A percentile compares a stretch with the other conserved stretches of the same genome.
Conservation (phyloP, 2,797 vertebrate species). For the Prionace glauca region DNA sequence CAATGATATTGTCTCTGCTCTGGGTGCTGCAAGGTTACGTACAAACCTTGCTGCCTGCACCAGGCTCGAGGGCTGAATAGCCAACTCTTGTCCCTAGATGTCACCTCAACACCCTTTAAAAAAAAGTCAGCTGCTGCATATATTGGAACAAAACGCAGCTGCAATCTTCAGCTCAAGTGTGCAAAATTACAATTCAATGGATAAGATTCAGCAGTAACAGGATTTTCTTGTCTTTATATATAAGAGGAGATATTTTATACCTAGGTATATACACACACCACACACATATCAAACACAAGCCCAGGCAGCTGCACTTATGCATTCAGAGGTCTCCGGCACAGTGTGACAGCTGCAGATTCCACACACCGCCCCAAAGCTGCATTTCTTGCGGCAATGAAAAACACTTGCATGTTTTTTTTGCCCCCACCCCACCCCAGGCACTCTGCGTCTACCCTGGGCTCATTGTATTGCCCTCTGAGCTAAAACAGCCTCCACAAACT, state of each 20-base stretch:
- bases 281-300: not conserved
- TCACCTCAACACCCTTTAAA: too few relatives aligned
- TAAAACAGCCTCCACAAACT: not conserved
- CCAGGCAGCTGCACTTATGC: conserved; percentile 2
- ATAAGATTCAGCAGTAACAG: not conserved
- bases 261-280: not conserved
- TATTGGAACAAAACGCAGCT: not conserved
- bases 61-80: not conserved
- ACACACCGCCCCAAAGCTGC: not conserved
- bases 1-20: not conserved
- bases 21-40: not conserved
- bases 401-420: not conserved
- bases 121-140: not conserved
- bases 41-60: not conserved
- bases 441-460: not conserved
- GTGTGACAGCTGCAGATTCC: conserved; percentile 13
- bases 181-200: not conserved
- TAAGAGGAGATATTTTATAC: not conserved
- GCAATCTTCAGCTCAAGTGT: not conserved
- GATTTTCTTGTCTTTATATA: not conserved
- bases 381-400: conserved; percentile 4
- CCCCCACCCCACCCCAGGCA: not conserved
- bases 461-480: not conserved
- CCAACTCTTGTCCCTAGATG: too few relatives aligned
- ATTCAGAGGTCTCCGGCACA: not conserved